Evolutionary conservation across 1,140 invertebrate species (phyloP), one percentile per base, ranked within the genome.

Genomic region (Akabosia matsudoensis): DNA sequence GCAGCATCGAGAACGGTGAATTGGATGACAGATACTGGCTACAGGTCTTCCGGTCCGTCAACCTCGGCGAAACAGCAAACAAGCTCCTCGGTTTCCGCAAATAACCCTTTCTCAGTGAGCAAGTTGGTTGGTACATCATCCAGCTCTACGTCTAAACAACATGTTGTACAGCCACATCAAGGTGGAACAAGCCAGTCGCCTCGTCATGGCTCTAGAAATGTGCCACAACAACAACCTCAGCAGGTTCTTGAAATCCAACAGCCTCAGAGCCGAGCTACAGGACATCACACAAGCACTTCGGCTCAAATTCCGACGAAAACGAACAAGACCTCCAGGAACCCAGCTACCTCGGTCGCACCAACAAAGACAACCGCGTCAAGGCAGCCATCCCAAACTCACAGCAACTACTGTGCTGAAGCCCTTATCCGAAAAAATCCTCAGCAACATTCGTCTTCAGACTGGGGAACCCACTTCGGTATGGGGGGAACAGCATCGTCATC

Each of bases 101-200:
- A 33, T 7, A 80, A 80, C 78, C 72, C 79, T 70, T 80, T 80
- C 33, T 80, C 79, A 10, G 79, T 80, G 7, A 80, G 79, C 26
- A 80, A 76, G 74, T 70, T 80, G 10, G 76, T 80, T 13, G 78
- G 78, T n/a, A 74, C 31, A 10, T 26, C 76, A 34, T 56, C 26
- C 51, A 30, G 7, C 24, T 7, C 24, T 10, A 13, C 56, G 26
- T 22, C 61, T 28, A 56, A 56, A 56, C n/a, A 13, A 7, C 61
- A 30, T 13, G n/a, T n/a, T n/a, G n/a, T n/a, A n/a, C 61, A 31
- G 61, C 22, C 61, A 67, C 28, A 45, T 10, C 30, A 28, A 28
- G 3, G 31, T 30, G 13, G 26, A 30, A 14, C 28, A 1, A 67
- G 28, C 61, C 7, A 67, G 24, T 22, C 13, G 24, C 24, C 4